Evolutionary conservation across 2,888 invertebrate species (phyloP), one percentile per base, ranked within the genome.

Genomic region (Drosophila kuntzei): DNA sequence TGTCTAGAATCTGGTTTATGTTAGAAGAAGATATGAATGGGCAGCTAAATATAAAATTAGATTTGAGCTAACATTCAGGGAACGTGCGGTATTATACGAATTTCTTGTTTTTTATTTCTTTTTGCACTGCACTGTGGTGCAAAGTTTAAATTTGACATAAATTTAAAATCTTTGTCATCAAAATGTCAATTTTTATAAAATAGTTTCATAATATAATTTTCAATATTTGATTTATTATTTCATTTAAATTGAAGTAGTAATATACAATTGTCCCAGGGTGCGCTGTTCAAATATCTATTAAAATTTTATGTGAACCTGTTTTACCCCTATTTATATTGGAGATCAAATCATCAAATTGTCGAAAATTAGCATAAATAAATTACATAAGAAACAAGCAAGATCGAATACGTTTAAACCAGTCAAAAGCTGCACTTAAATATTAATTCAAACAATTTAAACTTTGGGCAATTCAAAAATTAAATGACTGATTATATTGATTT

Each of bases 21-120:
- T n/a, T 50, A 29, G 34, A 43, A 9, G n/a, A 25, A 39, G 57
- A 57, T 55, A 62, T 62, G 57, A 62, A 62, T 62, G 57, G 57
- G n/a, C 34, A 43, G 29, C 8, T 9, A 34, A 22, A 34, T 41
- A 37, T 62, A 62, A 39, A 55, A 22, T 61, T 55, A 37, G 46
- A 46, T 14, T 46, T 61, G 22, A 46, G 55, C 57, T 43, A 55
- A 46, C 29, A 57, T 16, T 44, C 12, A 12, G 22, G 47, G 39
- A 57, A 32, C 22, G n/a, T n/a, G 18, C 16, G n/a, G 18, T 8
- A 16, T 25, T 18, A 57, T 39, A 36, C 3, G 4, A 46, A 47
- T 29, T 34, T 62, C 57, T n/a, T 9, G 18, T 62, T 55, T 39
- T 54, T 27, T 46, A n/a, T 32, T n/a, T 18, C 3, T 20, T 16